Conservation (phyloP, 2,113 vertebrate species). For the western clawed frog (Xenopus tropicalis) region UCB_Xtro_10.0 CM004446.2:127105501-127106000, state of each 20-base stretch:
- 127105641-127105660: neutral
- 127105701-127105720: neutral
- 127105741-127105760: neutral
- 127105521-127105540: conserved; percentile 75
- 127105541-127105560: conserved; percentile 65
- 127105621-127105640: neutral
- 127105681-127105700: neutral
- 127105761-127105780: neutral
- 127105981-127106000: neutral
- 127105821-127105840: neutral
- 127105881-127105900: conserved; percentile 30
- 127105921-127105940: neutral
- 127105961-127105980: neutral
- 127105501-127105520: conserved; percentile 97
- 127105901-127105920: conserved; percentile 10
- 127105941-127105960: neutral
- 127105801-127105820: neutral
- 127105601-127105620: conserved; percentile 15
- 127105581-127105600: neutral
- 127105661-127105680: neutral
- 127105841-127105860: neutral
- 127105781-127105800: conserved; percentile 1
- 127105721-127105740: neutral
- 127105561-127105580: conserved; percentile 49
- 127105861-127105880: neutral